A percentile compares a stretch with the other conserved stretches of the same genome.
Conservation (phyloP, 2,888 invertebrate genomes). For the Agriopis leucophaearia region DNA sequence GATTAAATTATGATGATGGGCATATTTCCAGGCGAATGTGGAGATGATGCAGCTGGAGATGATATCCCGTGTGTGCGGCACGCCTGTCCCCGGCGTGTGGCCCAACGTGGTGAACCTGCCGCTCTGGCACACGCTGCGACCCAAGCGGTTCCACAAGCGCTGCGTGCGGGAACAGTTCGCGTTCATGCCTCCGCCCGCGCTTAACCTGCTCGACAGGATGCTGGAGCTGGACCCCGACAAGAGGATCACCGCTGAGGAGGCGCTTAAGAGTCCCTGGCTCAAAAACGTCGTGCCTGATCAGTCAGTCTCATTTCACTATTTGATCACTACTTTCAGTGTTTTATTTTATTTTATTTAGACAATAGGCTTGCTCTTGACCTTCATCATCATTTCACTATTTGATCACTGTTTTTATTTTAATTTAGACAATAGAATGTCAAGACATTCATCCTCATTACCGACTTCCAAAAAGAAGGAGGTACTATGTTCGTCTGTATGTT, state of each 20-base stretch:
- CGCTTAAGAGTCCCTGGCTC: slow-evolving; percentile 96
- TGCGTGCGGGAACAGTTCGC: slow-evolving; percentile 96
- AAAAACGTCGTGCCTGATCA: slow-evolving; percentile 95
- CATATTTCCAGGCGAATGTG: slow-evolving; percentile 90
- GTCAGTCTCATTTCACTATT: slow-evolving; percentile 84
- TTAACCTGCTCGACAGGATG: slow-evolving; percentile 98
- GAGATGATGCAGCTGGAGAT: slow-evolving; percentile 97
- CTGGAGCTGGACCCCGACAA: slow-evolving; percentile 97
- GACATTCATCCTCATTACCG: no score
- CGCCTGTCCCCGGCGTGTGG: slow-evolving; percentile 98
- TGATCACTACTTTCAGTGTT: no score
- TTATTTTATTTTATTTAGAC: no score
- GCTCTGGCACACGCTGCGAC: slow-evolving; percentile 95
- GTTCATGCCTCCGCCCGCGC: slow-evolving; percentile 95
- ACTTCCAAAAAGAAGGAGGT: no score
- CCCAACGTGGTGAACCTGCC: slow-evolving; percentile 97
- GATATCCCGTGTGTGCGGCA: slow-evolving; percentile 97
- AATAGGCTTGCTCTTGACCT: no score
- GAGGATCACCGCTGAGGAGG: slow-evolving; percentile 97
- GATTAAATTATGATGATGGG: no score
- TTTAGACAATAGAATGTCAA: no score
- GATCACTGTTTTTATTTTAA: no score
- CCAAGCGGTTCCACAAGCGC: slow-evolving; percentile 95
- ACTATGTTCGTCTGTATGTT: no score
- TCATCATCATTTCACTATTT: no score